Percentiles rank a stretch among this genome's conserved stretches.
Conservation (phyloP, 2,888 invertebrate species). For the Capitulum mitella region DNA sequence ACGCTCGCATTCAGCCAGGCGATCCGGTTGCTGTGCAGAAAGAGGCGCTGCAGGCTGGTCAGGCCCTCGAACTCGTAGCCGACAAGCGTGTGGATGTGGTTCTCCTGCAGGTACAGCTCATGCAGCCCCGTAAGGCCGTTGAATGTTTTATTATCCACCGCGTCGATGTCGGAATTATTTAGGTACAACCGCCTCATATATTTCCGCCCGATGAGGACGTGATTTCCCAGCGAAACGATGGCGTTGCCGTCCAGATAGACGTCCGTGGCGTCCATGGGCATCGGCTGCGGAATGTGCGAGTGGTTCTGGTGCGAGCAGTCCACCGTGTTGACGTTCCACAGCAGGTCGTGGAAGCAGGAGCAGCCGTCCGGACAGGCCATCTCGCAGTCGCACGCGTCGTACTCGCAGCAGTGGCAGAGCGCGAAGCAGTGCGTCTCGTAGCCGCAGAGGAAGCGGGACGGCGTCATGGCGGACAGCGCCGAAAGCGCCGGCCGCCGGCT, state of each 20-base stretch:
- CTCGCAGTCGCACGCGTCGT: slow-evolving; percentile 94
- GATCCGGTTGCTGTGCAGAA: slow-evolving; percentile 77
- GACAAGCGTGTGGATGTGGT: slow-evolving; percentile 66
- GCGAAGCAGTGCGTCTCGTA: slow-evolving; percentile 91
- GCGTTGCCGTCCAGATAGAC: slow-evolving; percentile 87
- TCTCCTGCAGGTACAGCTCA: slow-evolving; percentile 78
- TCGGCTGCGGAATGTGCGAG: slow-evolving; percentile 68
- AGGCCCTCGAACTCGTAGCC: slow-evolving; percentile 76
- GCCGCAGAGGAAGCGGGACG: slow-evolving; percentile 82
- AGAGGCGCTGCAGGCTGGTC: slow-evolving; percentile 73
- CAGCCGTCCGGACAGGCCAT: slow-evolving; percentile 92
- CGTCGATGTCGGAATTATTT: slow-evolving; percentile 77
- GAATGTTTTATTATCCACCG: slow-evolving; percentile 82
- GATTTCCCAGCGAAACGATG: slow-evolving; percentile 75
- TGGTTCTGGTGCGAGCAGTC: slow-evolving; percentile 78
- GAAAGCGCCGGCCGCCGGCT: slow-evolving; percentile 73
- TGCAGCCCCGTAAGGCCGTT: slow-evolving; percentile 71
- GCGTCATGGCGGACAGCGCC: slow-evolving; percentile 68
- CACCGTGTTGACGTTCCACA: slow-evolving; percentile 87
- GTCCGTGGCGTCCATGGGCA: slow-evolving; percentile 94
- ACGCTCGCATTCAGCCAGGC: slow-evolving; percentile 75
- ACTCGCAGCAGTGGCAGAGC: slow-evolving; percentile 91
- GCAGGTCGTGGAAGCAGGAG: slow-evolving; percentile 88
- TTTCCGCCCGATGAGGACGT: slow-evolving; percentile 85
- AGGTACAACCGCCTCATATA: slow-evolving; percentile 78